A percentile compares a stretch with the other conserved stretches of the same genome.
These are phyloP conservation scores for Eospalax fontanierii DNA, from an alignment of 2,797 vertebrate genomes.

Conservation along the genomic window DNA sequence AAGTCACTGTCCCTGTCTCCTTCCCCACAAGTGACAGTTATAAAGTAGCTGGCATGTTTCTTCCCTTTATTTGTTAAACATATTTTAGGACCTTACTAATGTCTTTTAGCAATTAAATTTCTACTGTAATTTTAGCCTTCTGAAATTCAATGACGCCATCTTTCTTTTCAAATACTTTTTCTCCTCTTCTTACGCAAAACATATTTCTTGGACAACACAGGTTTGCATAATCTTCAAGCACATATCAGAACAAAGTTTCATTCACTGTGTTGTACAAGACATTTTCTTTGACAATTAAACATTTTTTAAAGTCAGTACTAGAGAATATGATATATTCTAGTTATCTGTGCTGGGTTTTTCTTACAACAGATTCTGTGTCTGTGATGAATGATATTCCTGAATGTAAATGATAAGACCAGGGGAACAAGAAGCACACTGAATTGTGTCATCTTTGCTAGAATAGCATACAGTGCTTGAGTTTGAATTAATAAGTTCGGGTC, in stretches of 20 bases:
- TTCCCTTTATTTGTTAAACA: neutral
- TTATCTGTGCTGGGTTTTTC: neutral
- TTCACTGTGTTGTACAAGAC: neutral
- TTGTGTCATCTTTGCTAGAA: neutral
- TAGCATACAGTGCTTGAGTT: neutral
- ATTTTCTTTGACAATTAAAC: constrained; percentile 28
- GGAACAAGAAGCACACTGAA: neutral
- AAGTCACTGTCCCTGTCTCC: neutral
- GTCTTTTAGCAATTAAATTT: neutral
- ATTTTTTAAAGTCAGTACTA: neutral
- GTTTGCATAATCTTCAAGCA: constrained; percentile 27
- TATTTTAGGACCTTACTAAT: neutral
- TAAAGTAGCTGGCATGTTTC: neutral
- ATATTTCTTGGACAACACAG: neutral
- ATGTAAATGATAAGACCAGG: neutral
- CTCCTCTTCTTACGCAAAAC: neutral
- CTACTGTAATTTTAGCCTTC: neutral
- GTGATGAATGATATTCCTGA: neutral
- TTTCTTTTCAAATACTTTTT: neutral
- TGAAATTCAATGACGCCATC: neutral
- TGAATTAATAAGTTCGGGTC: neutral
- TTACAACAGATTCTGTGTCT: neutral
- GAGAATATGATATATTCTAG: constrained; percentile 18
- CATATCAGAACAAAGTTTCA: constrained; percentile 13
- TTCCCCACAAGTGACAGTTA: neutral